Base-by-base conservation (phyloP, 2,888 invertebrate species). In the Coleophora deauratella region DNA sequence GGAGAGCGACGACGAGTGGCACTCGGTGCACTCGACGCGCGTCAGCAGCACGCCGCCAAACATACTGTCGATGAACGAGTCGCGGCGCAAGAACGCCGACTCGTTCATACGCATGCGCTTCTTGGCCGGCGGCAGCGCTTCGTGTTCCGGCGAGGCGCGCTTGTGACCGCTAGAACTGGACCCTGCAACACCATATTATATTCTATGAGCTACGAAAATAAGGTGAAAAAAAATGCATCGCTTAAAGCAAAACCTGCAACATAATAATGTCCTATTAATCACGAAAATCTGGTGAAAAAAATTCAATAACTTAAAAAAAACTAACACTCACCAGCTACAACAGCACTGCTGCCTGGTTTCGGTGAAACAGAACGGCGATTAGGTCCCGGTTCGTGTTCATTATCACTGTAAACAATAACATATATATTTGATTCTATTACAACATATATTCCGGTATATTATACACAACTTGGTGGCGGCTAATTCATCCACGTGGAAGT, bases 31-130 rank as follows among this genome's bases (percentile, higher is more conserved):
- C 52, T 89, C 89, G 28, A 93, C 91, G 0, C 91, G 91, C 0
- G 93, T 93, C 7, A 90, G 87, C 27, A 93, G 78, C 42, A 91
- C 90, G 0, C 96, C 96, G 0, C 93, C 93, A 58, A 95, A 94
- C 41, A 91, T 89, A 46, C 88, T 88, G 57, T 94, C 92, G 1
- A 93, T 67, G 48, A 66, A 71, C 0, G 82, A 79, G 27, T 72
- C 72, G 1, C 74, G 68, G 0, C 70, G 68, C 0, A 68, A 54
- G 47, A 57, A 58, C 1, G 62, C 51, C 0, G 64, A 45, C n/a
- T 72, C 73, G 27, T 72, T 43, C 32, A 50, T 37, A 3, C 77
- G 72, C 8, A 57, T 4, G 0, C 80, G 74, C 41, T 77, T 78
- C 50, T 62, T 75, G 0, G 51, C 61, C 9, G 52, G 68, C 35